These are phyloP conservation scores for Tamandua tetradactyla DNA, from an alignment of 2,797 vertebrate species.

Conservation along the genomic window DNA sequence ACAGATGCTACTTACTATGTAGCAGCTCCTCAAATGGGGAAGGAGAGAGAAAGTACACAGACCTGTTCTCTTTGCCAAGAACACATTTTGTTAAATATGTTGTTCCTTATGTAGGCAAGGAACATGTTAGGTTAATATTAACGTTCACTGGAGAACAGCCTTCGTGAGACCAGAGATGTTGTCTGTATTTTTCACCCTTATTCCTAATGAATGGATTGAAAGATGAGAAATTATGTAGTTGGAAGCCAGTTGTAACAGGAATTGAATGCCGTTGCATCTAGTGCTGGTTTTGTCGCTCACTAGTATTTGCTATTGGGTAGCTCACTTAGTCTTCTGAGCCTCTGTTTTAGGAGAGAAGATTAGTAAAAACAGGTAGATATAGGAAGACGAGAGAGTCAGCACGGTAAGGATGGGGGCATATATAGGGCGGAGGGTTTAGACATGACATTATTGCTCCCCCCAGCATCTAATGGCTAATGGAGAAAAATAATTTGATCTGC, in stretches of 20 bases:
- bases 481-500: neutral
- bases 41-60: neutral
- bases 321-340: neutral
- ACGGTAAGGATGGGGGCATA: neutral
- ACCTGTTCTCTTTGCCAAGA: neutral
- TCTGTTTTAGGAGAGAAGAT: neutral
- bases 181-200: neutral
- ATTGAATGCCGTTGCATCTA: neutral
- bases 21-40: neutral
- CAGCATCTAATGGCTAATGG: neutral
- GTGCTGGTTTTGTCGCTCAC: neutral
- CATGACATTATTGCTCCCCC: neutral
- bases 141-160: neutral
- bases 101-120: too few species aligned
- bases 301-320: neutral
- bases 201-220: neutral
- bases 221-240: neutral
- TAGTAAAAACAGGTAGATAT: neutral
- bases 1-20: accelerated
- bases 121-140: neutral
- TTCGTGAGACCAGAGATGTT: neutral
- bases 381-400: neutral
- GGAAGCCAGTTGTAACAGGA: neutral
- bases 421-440: neutral
- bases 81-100: neutral